A percentile compares a stretch with the other conserved stretches of the same genome.
Conservation (phyloP, 2,797 vertebrate species). For the Sebastes aleutianus region DNA sequence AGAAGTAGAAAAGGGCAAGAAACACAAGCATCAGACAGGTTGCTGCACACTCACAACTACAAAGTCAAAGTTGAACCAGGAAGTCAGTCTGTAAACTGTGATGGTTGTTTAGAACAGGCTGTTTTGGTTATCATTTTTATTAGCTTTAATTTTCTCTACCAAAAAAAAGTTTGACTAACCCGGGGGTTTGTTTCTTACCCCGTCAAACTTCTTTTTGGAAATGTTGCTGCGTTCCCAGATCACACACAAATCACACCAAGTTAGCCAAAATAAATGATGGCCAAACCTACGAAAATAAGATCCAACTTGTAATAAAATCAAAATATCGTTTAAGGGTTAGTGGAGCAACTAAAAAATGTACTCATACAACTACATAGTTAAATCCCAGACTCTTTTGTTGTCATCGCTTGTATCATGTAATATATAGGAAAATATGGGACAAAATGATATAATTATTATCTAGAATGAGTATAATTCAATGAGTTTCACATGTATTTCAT, state of each 20-base stretch:
- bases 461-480: background rate
- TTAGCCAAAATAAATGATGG: background rate
- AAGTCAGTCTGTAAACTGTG: background rate
- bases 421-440: background rate
- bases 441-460: background rate
- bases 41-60: background rate
- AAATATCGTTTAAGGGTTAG: background rate
- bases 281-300: background rate
- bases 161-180: background rate
- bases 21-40: background rate
- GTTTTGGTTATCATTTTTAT: background rate
- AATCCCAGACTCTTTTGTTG: background rate
- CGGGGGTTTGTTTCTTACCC: background rate
- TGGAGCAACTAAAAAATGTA: background rate
- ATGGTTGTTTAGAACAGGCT: background rate
- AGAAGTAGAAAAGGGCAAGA: background rate
- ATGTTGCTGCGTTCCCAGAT: background rate
- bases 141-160: background rate
- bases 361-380: background rate
- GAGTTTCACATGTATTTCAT: conserved; percentile 1
- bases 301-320: too few species aligned
- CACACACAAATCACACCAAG: background rate
- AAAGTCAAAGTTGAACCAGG: background rate
- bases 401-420: background rate
- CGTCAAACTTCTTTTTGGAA: background rate